Evolutionary conservation across 2,797 vertebrate species (phyloP).

Genomic region (Gobionotothen gibberifrons): DNA sequence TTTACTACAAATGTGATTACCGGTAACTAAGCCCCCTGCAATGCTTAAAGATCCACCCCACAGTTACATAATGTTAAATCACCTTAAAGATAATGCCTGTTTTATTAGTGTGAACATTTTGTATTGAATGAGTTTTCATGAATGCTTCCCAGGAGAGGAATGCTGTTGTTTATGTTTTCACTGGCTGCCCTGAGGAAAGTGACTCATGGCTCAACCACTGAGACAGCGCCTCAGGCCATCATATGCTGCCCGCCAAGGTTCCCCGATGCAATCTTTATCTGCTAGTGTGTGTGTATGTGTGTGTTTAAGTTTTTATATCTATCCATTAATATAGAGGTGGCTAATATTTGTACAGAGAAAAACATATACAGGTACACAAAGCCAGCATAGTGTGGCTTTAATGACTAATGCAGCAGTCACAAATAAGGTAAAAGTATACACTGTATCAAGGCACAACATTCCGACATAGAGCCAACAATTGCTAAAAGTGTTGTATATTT

Average conservation of each 20-base stretch:
- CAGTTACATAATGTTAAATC: background rate
- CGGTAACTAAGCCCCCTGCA: no score
- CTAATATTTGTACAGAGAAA: background rate
- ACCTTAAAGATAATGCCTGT: background rate
- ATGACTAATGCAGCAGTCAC: background rate
- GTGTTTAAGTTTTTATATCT: background rate
- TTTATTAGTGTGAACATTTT: constrained; percentile 15
- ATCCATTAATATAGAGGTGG: background rate
- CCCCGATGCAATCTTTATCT: constrained; percentile 55
- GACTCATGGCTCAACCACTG: constrained; percentile 68
- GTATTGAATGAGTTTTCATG: constrained; percentile 9
- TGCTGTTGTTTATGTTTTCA: constrained; percentile 69
- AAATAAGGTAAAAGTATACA: background rate
- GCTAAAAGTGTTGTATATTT: background rate
- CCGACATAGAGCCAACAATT: background rate
- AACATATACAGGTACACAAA: background rate
- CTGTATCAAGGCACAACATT: background rate
- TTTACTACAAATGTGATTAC: no score
- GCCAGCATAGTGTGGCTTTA: background rate
- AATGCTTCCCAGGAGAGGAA: constrained; percentile 41
- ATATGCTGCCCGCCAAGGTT: constrained; percentile 76
- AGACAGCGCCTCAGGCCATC: constrained; percentile 75
- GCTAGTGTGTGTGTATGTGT: constrained; percentile 17
- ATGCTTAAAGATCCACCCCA: background rate
- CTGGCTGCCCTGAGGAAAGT: constrained; percentile 66